Percentiles rank a stretch among this genome's conserved stretches.
phyloP scores from a whole-genome alignment of 2,888 invertebrate genomes.

The Branchinecta sandiegonensis region DNA sequence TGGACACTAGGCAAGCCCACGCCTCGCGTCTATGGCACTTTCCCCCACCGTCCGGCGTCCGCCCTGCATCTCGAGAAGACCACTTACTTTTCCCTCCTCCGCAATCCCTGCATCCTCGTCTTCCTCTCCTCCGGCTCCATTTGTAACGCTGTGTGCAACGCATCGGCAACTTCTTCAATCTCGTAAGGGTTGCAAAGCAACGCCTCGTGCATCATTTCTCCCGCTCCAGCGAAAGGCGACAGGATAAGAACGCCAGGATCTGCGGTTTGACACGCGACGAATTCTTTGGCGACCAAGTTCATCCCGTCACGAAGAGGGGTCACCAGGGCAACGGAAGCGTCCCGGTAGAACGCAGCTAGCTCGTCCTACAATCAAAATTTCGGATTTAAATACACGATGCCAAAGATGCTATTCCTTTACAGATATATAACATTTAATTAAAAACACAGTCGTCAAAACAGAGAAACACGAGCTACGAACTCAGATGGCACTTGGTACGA shows the following conservation, averaged over 20 bases:
- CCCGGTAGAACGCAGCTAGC: conserved; percentile 69
- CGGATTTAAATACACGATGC: no score
- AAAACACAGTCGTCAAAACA: no score
- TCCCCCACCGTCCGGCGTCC: no score
- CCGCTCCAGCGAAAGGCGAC: conserved; percentile 81
- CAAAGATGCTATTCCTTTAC: no score
- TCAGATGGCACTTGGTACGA: no score
- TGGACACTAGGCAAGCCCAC: no score
- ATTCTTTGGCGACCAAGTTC: conserved; percentile 85
- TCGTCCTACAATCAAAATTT: conserved; percentile 40
- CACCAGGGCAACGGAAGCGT: conserved; percentile 70
- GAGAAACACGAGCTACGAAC: no score
- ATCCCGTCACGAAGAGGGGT: conserved; percentile 77
- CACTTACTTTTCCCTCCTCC: conserved; percentile 47
- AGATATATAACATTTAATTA: no score
- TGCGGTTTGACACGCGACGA: conserved; percentile 80
- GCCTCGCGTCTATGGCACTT: no score
- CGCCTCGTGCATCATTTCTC: conserved; percentile 87
- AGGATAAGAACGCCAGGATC: conserved; percentile 69
- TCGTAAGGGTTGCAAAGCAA: conserved; percentile 79
- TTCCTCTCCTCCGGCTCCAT: conserved; percentile 81
- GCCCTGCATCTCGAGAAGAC: not conserved
- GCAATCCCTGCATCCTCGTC: conserved; percentile 67
- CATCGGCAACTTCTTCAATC: conserved; percentile 69
- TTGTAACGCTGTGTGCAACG: conserved; percentile 67